Evolutionary conservation across 2,888 invertebrate species (phyloP), one percentile per base, ranked within the genome.

Genomic region (Mythimna impura): DNA sequence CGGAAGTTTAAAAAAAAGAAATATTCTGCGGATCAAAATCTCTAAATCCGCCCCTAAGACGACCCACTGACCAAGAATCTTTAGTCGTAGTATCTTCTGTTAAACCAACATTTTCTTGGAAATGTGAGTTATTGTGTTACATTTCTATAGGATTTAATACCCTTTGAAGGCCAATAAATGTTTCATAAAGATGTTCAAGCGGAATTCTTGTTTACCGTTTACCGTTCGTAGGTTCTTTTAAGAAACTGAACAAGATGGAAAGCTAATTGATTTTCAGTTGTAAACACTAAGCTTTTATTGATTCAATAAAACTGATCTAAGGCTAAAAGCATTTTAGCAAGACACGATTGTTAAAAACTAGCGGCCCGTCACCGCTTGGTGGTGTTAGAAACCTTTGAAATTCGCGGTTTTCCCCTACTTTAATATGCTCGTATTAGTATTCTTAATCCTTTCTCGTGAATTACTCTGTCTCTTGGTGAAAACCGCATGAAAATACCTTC

Each of bases 261-360:
- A 74, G 25, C n/a, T 36, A n/a, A 47, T 50, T 52, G 17, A 36
- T 73, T 76, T 68, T 75, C 30, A 8, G 3, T 9, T 61, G n/a
- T 4, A n/a, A 57, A 43, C 12, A 43, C 12, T 1, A 61, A 55
- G 10, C 14, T 36, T 58, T 36, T n/a, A 17, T 40, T 30, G 40
- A 30, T 73, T 36, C 36, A n/a, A 36, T 60, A 43, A 43, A 43
- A 40, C 12, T 25, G 10, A 34, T n/a, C 12, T 34, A 40, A 52
- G 17, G 9, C 30, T 30, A 30, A 30, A 10, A 40, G 25, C n/a
- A 34, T 2, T n/a, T 30, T 8, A 10, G 17, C 9, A 40, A 1
- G 1, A 20, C 9, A 3, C 25, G n/a, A 36, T 40, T n/a, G 9
- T 14, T 50, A 4, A 1, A 30, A 64, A 40, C 40, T 40, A 36